Base-by-base conservation (phyloP, 1,140 invertebrate species). In the Hypsibius dujardini region DNA sequence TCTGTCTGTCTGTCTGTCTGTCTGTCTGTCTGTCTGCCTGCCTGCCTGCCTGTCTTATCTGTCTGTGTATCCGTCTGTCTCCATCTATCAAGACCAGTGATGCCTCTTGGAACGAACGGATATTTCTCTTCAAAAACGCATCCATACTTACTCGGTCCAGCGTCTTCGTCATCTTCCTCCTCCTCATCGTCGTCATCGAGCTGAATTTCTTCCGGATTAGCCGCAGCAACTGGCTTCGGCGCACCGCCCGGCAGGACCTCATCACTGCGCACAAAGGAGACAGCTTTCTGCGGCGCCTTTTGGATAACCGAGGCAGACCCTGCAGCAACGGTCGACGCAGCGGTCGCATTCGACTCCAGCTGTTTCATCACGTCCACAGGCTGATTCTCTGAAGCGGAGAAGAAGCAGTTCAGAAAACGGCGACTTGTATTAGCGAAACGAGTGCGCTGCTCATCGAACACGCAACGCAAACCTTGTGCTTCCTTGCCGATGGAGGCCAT, bases 151-250 rank as follows among this genome's bases (percentile, higher is more conserved):
- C 62, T 7, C 1, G 2, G 40, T 2, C 7, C 2, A 47, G 62
- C 67, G 72, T 84, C 81, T 69, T 83, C 81, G 50, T 82, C 73
- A 60, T 77, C 78, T 47, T 78, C 77, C 56, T 67, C 62, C 7
- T 67, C 83, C 7, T 85, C 84, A 71, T 86, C 85, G 2, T 87
- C 85, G 60, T 87, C 86, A 42, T 86, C 89, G 77, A 95, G 88
- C 77, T 92, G 84, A 78, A 96, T 95, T 81, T 95, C 92, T 81
- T 95, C 92, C 28, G 92, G 92, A 85, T 96, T 95, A 47, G 86
- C 83, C 1, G 90, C 82, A 71, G 85, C 82, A 46, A 87, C 87
- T 81, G 87, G 88, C n/a, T 87, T 92, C 79, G 87, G 88, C 73
- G 90, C 90, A 74, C 88, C 83, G 56, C 91, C 87, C 82, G 91